Conservation (phyloP, 2,797 vertebrate species). For the Chelonia mydas region DNA sequence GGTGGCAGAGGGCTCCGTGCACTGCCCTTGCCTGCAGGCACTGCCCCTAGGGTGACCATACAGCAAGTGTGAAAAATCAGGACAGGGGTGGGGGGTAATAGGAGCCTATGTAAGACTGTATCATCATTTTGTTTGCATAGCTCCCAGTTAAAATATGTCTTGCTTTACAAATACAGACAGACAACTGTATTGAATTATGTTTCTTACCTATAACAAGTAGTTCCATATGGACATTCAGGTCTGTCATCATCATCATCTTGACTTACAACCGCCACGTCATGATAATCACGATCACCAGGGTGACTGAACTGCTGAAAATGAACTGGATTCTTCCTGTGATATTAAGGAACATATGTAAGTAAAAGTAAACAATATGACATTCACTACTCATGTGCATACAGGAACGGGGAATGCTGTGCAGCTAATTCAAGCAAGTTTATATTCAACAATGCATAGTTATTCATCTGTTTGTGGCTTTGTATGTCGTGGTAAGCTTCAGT, state of each 20-base stretch:
- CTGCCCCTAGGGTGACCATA: too few relatives aligned
- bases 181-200: not conserved
- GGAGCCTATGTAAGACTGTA: not conserved
- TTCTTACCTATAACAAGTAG: slow-evolving; percentile 81
- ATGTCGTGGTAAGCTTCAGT: not conserved
- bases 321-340: slow-evolving; percentile 81
- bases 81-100: too few relatives aligned
- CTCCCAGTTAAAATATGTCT: not conserved
- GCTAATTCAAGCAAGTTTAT: not conserved
- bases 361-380: not conserved
- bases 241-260: slow-evolving; percentile 60
- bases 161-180: not conserved
- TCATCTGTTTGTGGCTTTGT: not conserved
- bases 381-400: not conserved
- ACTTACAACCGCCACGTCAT: not conserved
- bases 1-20: too few relatives aligned
- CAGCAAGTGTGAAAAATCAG: too few relatives aligned
- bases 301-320: slow-evolving; percentile 86
- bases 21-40: too few relatives aligned
- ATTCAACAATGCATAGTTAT: not conserved
- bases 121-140: not conserved
- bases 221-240: slow-evolving; percentile 82
- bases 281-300: slow-evolving; percentile 80
- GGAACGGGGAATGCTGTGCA: not conserved
- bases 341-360: not conserved